Evolutionary conservation across 2,113 vertebrate species (phyloP).

Genomic region (Aviceda subcristata): DNA sequence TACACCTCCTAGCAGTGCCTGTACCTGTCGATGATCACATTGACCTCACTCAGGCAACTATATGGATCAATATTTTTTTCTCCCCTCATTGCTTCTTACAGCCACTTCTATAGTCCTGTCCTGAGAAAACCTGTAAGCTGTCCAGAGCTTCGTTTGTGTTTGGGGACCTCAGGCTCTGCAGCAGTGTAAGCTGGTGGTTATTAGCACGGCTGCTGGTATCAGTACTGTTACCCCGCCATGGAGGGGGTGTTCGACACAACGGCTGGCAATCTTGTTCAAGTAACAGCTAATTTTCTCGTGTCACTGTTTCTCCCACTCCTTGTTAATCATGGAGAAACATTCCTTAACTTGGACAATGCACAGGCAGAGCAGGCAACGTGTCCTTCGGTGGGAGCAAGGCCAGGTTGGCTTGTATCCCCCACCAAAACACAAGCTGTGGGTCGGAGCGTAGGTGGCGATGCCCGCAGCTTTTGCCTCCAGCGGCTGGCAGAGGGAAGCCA

Average conservation of each 20-base stretch:
- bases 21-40: fast-evolving
- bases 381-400: background rate
- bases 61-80: background rate
- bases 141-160: background rate
- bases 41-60: background rate
- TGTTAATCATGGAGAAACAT: background rate
- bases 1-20: background rate
- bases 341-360: fast-evolving
- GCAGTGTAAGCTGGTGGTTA: fast-evolving
- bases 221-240: background rate
- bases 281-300: background rate
- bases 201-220: background rate
- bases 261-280: no score
- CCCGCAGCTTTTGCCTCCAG: fast-evolving
- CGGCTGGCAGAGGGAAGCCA: fast-evolving
- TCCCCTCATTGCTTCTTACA: background rate
- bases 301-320: background rate
- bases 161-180: background rate
- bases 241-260: background rate
- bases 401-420: background rate
- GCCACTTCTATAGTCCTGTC: background rate
- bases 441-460: fast-evolving
- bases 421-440: background rate
- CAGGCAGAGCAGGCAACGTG: background rate
- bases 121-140: background rate